phyloP scores from a whole-genome alignment of 2,888 invertebrate species.

The Strigamia transsilvanica region DNA sequence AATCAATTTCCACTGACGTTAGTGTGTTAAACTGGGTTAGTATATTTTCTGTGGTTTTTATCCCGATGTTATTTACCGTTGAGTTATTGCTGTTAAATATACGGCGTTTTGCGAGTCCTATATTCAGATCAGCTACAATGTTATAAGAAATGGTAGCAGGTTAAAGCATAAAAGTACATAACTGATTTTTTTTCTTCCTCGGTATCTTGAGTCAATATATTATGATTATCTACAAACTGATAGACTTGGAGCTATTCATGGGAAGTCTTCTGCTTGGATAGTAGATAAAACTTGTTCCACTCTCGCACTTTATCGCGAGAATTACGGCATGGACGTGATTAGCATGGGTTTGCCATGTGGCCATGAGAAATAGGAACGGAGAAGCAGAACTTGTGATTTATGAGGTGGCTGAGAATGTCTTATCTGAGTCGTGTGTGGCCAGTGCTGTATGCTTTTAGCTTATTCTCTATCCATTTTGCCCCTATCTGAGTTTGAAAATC shows the following conservation, averaged over 20 bases:
- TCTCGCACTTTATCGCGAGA: constrained; percentile 30
- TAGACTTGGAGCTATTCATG: constrained; percentile 26
- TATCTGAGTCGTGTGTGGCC: constrained; percentile 30
- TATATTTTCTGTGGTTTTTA: too few relatives aligned
- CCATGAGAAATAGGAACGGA: constrained; percentile 18
- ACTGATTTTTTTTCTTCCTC: background rate
- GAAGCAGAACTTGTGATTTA: constrained; percentile 30
- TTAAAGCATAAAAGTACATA: constrained; percentile 21
- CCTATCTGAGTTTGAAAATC: constrained; percentile 18
- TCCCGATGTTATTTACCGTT: background rate
- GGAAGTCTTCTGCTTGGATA: constrained; percentile 26
- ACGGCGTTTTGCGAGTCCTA: background rate
- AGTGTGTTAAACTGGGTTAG: too few relatives aligned
- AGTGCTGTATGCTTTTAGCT: constrained; percentile 30
- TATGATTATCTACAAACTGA: constrained; percentile 25
- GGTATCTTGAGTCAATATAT: constrained; percentile 24
- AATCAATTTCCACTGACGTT: too few relatives aligned
- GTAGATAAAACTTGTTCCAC: constrained; percentile 18
- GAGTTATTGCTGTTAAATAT: background rate
- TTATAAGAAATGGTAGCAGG: background rate
- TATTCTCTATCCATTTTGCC: constrained; percentile 21
- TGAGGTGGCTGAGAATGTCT: constrained; percentile 30
- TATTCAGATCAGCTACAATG: background rate
- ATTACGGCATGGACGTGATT: constrained; percentile 30
- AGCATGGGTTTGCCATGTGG: constrained; percentile 26